These are phyloP conservation scores for Apodemia mormo DNA, from an alignment of 2,888 invertebrate species.

Conservation along the genomic window DNA sequence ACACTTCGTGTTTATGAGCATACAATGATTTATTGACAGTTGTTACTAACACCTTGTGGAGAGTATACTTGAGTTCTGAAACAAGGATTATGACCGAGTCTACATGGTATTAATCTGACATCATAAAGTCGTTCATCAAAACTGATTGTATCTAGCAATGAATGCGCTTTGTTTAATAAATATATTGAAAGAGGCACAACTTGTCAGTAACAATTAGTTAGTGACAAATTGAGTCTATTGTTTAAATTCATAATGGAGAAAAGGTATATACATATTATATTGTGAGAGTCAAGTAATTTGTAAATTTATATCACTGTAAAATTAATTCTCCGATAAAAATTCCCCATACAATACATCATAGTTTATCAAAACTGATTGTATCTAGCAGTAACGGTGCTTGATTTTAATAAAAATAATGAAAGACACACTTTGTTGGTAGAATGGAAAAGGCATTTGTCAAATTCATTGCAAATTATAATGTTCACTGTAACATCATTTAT, in stretches of 20 bases:
- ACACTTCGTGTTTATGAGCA: too few species aligned
- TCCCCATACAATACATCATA: neutral
- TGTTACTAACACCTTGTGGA: too few species aligned
- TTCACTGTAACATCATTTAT: neutral
- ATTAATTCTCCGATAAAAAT: neutral
- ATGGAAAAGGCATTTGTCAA: too few species aligned
- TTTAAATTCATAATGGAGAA: too few species aligned
- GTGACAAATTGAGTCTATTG: too few species aligned
- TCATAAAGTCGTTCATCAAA: neutral
- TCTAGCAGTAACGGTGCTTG: neutral
- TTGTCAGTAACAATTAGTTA: neutral
- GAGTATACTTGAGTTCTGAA: too few species aligned
- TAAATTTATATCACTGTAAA: neutral
- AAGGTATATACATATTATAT: too few species aligned
- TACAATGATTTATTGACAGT: too few species aligned
- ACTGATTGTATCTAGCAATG: neutral
- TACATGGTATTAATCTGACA: neutral
- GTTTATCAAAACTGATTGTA: neutral
- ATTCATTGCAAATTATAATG: neutral
- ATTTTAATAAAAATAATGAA: neutral
- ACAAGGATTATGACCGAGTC: too few species aligned
- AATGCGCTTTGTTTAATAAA: neutral
- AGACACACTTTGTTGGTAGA: neutral
- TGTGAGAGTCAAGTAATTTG: too few species aligned
- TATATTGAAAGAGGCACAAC: neutral